Evolutionary conservation across 2,888 invertebrate species (phyloP), one percentile per base, ranked within the genome.

Genomic region (Pandemis heparana): DNA sequence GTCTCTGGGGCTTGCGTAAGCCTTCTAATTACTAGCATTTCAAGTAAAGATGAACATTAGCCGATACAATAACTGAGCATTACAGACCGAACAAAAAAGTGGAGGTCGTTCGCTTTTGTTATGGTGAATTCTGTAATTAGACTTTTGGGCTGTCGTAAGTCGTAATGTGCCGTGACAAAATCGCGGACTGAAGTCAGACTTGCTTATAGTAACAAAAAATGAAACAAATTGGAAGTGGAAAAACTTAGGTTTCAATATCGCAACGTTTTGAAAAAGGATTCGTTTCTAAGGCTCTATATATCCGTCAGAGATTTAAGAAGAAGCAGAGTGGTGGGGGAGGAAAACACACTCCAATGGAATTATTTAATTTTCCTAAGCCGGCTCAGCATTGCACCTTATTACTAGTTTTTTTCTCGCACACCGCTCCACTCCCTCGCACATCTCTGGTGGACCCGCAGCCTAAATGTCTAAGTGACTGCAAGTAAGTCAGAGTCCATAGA

Each of bases 1-100:
- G 79, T 83, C 82, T 83, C 83, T 84, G 80, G 78, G 79, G 64
- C 81, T 85, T 85, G 81, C 82, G 83, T 82, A 85, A 86, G 83
- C 83, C 85, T 71, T 75, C 69, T 88, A 87, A 89, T 89, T 89
- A 89, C 88, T 83, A 86, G 85, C 81, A 85, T 82, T 88, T 88
- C 83, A 86, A 85, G 84, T 87, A 87, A 86, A 87, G 80, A 82
- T 83, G 81, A 81, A 80, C 83, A 87, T 87, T 85, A 81, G 81
- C 76, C 77, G 77, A 77, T 75, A 78, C 73, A 77, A 77, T 78
- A 79, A 77, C 70, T 39, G 76, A 74, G 65, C 32, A 65, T 51
- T 65, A 65, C 65, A 65, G 32, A 79, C 81, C 82, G 80, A 86
- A 82, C 87, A 87, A 88, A 83, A 87, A 82, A 78, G 79, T 80